Percentiles rank a stretch among this genome's conserved stretches.
These are phyloP conservation scores for Megathymus violae DNA, from an alignment of 1,140 invertebrate genomes.

Conservation along the genomic window DNA sequence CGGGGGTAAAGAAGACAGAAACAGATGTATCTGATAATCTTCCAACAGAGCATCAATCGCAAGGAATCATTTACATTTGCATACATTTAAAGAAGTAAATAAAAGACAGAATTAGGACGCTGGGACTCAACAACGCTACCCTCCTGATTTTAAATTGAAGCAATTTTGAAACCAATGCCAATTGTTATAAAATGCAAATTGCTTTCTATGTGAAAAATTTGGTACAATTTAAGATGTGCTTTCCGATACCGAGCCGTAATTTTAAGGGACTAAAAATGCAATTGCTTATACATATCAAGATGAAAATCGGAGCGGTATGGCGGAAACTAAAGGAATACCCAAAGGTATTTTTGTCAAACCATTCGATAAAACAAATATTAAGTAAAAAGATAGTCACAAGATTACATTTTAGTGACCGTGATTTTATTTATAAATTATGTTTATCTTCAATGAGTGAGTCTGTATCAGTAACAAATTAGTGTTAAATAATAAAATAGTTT, in stretches of 20 bases:
- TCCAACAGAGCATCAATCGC: constrained; percentile 62
- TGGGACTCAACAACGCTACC: constrained; percentile 8
- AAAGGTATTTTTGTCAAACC: constrained; percentile 33
- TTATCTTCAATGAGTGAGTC: too few relatives aligned
- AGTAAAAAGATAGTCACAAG: background rate
- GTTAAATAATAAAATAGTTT: too few relatives aligned
- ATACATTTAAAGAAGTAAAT: constrained; percentile 69
- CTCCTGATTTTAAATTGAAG: constrained; percentile 22
- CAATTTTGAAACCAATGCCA: constrained; percentile 42
- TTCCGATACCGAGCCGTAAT: constrained; percentile 34
- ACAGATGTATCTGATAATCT: constrained; percentile 52
- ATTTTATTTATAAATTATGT: background rate
- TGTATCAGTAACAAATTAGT: too few relatives aligned
- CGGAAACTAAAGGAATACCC: constrained; percentile 23
- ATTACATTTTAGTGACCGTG: background rate
- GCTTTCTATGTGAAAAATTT: constrained; percentile 10
- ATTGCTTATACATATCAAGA: constrained; percentile 18
- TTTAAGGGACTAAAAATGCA: constrained; percentile 24
- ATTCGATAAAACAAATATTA: constrained; percentile 19
- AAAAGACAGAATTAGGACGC: constrained; percentile 59
- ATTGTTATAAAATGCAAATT: constrained; percentile 49
- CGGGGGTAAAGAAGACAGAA: constrained; percentile 38
- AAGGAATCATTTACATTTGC: constrained; percentile 58
- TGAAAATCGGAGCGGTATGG: background rate
- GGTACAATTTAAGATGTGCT: constrained; percentile 23